Evolutionary conservation across 2,888 invertebrate species (phyloP), one percentile per base, ranked within the genome.

Genomic region (Gymnosoma rotundatum): DNA sequence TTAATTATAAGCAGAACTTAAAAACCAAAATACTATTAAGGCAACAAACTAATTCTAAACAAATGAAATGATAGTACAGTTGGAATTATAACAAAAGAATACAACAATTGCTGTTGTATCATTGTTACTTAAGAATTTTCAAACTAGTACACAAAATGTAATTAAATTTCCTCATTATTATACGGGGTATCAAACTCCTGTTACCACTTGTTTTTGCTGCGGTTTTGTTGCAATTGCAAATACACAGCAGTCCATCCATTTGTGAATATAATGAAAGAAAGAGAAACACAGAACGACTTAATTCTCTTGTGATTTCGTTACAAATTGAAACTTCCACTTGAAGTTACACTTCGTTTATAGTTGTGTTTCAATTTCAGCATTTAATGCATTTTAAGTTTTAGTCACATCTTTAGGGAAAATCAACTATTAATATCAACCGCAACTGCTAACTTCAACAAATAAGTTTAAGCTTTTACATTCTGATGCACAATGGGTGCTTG

Each of bases 1-100:
- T 84, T 78, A 81, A 84, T 84, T 84, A 60, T 18, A 70, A n/a
- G 52, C 20, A 54, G 50, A 73, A 69, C 50, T 83, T 80, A 60
- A 60, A 20, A 73, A 45, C 36, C 63, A 69, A 73, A 64, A 66
- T 60, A 20, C 18, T 25, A 21, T 52, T 20, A 67, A 73, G 36
- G 50, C n/a, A 50, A 50, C n/a, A 38, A 79, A 66, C 52, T 45
- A 25, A 58, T 25, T 50, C 18, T 21, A 25, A 25, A 69, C 48
- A 69, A 81, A 48, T 50, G 50, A 66, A 69, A 63, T 48, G 36
- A 20, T 20, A 36, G 20, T 48, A n/a, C 9, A 70, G 63, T 48
- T 50, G 38, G 60, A 75, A 50, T 50, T 69, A 52, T 52, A 45
- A 69, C 8, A 45, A 61, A 45, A 16, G n/a, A 50, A 67, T n/a